Conservation (phyloP, 2,888 invertebrate species). For the Campoplex capitator region DNA sequence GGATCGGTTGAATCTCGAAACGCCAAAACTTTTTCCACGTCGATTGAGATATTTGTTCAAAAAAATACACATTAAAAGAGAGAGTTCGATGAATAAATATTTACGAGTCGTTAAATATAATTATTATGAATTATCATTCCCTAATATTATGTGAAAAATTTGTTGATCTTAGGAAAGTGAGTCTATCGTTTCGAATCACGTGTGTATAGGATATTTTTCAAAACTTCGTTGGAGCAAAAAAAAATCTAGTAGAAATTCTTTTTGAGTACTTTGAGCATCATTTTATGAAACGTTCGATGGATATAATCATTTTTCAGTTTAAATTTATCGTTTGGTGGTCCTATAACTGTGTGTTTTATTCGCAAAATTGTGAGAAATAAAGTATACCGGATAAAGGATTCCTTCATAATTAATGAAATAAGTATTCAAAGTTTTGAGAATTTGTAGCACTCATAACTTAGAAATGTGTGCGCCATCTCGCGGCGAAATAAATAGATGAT, state of each 20-base stretch:
- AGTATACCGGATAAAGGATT: neutral
- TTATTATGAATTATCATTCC: conserved; percentile 56
- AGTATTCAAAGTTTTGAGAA: neutral
- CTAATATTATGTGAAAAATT: conserved; percentile 17
- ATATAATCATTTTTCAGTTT: neutral
- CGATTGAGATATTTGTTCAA: conserved; percentile 31
- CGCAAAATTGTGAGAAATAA: neutral
- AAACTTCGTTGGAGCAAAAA: neutral
- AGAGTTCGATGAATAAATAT: conserved; percentile 44
- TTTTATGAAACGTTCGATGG: neutral
- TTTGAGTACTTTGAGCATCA: neutral
- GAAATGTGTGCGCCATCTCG: neutral
- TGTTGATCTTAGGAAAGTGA: neutral
- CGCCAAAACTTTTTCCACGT: conserved; percentile 35
- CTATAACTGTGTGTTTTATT: neutral
- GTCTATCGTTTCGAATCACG: neutral
- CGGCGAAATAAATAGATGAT: conserved; percentile 5
- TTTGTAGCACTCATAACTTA: neutral
- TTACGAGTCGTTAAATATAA: conserved; percentile 62
- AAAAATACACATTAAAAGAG: conserved; percentile 2
- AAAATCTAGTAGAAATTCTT: neutral
- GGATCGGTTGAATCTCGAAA: conserved; percentile 45
- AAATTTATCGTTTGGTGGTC: neutral
- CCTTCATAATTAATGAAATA: neutral
- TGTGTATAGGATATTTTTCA: neutral